Base-by-base conservation (phyloP, 2,113 vertebrate genomes). In the Lophochroa leadbeateri region DNA sequence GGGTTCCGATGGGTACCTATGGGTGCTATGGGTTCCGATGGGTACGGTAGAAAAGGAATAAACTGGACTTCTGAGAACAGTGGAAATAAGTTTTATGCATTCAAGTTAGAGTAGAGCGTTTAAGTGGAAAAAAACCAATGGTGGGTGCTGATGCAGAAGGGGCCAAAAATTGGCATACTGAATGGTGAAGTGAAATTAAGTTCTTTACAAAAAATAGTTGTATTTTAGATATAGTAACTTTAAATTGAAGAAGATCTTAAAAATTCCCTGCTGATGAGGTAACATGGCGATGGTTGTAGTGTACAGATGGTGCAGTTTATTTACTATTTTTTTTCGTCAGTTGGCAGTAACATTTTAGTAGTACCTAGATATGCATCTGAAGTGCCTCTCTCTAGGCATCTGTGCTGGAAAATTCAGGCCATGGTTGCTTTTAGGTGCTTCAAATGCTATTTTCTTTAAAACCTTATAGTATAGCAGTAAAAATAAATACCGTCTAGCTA, bases 341-440 rank as follows among this genome's bases (percentile, higher is more conserved):
- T 90, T 92, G 91, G 61, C 83, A 87, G 83, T 94, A 95, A 82
- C 65, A 53, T 96, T 95, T 92, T 93, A 94, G 84, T 92, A 92
- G 65, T 92, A 92, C 86, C 77, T 91, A 79, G 89, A 87, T 91
- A 65, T 76, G 83, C 80, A 61, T 92, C 61, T 79, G 85, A 82
- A 91, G 61, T 91, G 70, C 81, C 65, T 95, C 70, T 92, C 65
- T 80, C 23, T 82, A 72, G 74, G 70, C 83, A 92, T 96, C 86
- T 92, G 65, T 92, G 75, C 86, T 87, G 90, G 83, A 82, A 94
- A 92, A 94, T 94, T 77, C 63, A 77, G 85, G 39, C 47, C 20
- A 2, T 69, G 63, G 31, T 79, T 91, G 64, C 72, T 93, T 69
- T 82, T 74, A 95, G 88, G 52, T 91, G 28, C n/a, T 90, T 91